Conservation (phyloP, 2,888 invertebrate species). For the Heteromyza rotundicornis region DNA sequence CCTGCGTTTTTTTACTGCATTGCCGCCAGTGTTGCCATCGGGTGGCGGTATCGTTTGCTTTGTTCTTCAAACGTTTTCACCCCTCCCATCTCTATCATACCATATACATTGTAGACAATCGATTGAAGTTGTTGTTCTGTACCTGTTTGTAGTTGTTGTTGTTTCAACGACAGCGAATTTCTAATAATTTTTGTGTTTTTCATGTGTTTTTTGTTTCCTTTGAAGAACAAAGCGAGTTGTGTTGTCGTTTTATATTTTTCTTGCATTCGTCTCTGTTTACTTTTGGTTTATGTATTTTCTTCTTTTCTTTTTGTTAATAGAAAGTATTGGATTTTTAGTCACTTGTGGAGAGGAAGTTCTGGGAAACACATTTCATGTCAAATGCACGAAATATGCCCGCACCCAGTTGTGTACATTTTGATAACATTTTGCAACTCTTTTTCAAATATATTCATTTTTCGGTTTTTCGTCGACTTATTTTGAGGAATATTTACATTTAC, state of each 20-base stretch:
- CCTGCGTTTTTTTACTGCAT: not conserved
- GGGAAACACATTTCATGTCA: not conserved
- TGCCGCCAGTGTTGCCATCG: constrained; percentile 40
- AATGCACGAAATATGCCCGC: not conserved
- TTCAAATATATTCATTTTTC: too few relatives aligned
- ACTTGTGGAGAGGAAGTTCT: not conserved
- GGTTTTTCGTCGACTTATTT: too few relatives aligned
- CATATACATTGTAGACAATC: constrained; percentile 35
- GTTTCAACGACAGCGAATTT: not conserved
- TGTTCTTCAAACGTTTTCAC: constrained; percentile 49
- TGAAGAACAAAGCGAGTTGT: not conserved
- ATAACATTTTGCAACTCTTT: too few relatives aligned
- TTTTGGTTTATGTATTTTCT: too few relatives aligned
- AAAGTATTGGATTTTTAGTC: not conserved
- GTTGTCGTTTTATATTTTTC: not conserved
- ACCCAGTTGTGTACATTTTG: too few relatives aligned
- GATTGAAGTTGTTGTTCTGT: constrained; percentile 42
- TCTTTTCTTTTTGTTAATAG: too few relatives aligned
- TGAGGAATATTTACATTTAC: too few relatives aligned
- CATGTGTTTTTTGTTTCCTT: not conserved
- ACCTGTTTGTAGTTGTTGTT: constrained; percentile 8
- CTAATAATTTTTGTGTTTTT: not conserved
- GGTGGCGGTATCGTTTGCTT: constrained; percentile 37
- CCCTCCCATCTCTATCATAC: too few relatives aligned
- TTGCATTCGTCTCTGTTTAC: not conserved